Evolutionary conservation across 2,113 vertebrate species (phyloP), one percentile per base, ranked within the genome.

Genomic region (Hyla sarda): DNA sequence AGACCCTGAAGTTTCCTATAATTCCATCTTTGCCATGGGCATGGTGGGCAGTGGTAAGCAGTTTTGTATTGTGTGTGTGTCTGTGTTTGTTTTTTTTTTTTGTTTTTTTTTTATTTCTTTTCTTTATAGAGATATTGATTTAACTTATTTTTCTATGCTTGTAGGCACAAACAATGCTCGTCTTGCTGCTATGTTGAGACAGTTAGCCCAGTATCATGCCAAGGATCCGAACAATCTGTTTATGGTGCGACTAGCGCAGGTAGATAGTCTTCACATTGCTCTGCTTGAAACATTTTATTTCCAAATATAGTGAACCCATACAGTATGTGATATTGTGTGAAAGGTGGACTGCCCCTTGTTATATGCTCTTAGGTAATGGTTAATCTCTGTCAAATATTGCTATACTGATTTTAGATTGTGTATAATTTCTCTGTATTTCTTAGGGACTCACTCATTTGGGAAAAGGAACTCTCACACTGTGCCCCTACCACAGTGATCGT

Each of bases 201-300:
- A 99, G 90, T 93, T 99, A 34, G 98, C 98, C 32, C 98, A 99
- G 88, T 99, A 99, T 92, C 98, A 99, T 0, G 98, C 98, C 90
- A 99, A 99, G 93, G 98, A 99, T 90, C 98, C 98, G 54, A 99
- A 99, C 94, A 99, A 99, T 87, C 97, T 99, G 88, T 99, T 99
- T 93, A 99, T 99, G 98, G 98, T 99, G 91, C 95, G 98, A 88
- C 90, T 99, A 89, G 98, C 98, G 88, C 98, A 99, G 97, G 98
- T 99, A 91, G 71, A 60, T 30, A 41, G 8, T 41, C 41, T 41
- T 41, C 8, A 41, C 41, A 41, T 8, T 41, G 12, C 47, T 48
- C 2, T 48, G 47, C 23, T 23, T 58, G 19, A 19, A 56, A 13
- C 21, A 56, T n/a, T 58, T 23, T n/a, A 3, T 21, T n/a, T 58